Conservation (phyloP, 2,113 vertebrate species). For the Agelaius phoeniceus region DNA sequence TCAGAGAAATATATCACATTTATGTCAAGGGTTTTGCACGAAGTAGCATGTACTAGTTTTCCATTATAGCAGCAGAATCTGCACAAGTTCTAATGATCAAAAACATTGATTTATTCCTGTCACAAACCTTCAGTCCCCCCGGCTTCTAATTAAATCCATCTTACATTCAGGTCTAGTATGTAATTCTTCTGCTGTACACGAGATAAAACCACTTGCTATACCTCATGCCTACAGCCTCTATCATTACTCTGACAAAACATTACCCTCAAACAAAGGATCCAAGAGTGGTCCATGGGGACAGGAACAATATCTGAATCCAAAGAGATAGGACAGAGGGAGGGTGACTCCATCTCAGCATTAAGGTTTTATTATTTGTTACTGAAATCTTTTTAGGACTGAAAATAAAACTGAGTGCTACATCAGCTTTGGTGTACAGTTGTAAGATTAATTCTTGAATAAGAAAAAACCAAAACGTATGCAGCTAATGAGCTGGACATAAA, state of each 20-base stretch:
- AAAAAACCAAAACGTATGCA: not conserved
- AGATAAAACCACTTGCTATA: slow-evolving; percentile 4
- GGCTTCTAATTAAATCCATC: slow-evolving; percentile 55
- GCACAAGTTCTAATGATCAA: slow-evolving; percentile 48
- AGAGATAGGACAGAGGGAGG: not conserved
- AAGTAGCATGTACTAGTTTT: slow-evolving; percentile 5
- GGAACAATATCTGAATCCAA: not conserved
- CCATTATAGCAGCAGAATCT: slow-evolving; percentile 14
- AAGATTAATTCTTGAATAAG: not conserved
- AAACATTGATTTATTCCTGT: slow-evolving; percentile 65
- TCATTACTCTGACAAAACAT: not conserved
- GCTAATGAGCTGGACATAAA: not conserved
- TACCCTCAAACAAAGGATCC: not conserved
- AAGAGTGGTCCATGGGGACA: not conserved
- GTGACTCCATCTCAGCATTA: not conserved
- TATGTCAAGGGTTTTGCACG: slow-evolving; percentile 11
- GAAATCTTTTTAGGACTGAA: not conserved
- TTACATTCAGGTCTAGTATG: slow-evolving; percentile 8
- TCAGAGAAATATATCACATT: not conserved
- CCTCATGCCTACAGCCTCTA: not conserved
- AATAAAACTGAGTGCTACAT: not conserved
- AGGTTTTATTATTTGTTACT: not conserved
- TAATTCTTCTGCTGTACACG: slow-evolving; percentile 6
- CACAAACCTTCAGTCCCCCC: not conserved
- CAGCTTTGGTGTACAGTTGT: not conserved